Conservation (phyloP, 1,140 invertebrate species). For the Galleria mellonella region DNA sequence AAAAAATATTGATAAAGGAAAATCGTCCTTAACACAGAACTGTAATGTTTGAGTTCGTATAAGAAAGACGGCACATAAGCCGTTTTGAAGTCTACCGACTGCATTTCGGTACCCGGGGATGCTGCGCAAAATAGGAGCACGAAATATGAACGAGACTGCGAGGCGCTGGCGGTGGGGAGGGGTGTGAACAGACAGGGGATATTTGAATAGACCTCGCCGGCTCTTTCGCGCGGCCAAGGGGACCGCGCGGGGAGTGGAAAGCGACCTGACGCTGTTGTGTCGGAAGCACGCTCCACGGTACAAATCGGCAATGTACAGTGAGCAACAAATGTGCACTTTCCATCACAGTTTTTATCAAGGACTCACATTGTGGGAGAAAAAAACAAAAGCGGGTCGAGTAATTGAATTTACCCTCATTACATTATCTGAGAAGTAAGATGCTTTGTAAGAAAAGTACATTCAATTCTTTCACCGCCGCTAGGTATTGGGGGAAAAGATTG, state of each 20-base stretch:
- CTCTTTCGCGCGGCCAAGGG: constrained; percentile 42
- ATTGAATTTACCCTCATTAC: constrained; percentile 69
- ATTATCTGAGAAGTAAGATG: constrained; percentile 62
- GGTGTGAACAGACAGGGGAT: constrained; percentile 66
- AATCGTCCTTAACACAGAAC: constrained; percentile 10
- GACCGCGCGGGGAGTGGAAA: constrained; percentile 18
- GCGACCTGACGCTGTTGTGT: constrained; percentile 28
- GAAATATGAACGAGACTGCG: constrained; percentile 75
- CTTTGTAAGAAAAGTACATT: constrained; percentile 38
- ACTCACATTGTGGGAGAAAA: constrained; percentile 32
- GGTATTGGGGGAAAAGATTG: too few relatives aligned
- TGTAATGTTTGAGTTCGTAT: constrained; percentile 23
- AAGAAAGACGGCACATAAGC: constrained; percentile 13
- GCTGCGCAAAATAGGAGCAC: constrained; percentile 73
- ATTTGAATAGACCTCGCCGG: constrained; percentile 67
- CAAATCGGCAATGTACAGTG: constrained; percentile 62
- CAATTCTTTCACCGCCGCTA: constrained; percentile 23
- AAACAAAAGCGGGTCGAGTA: constrained; percentile 57
- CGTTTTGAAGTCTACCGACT: constrained; percentile 50
- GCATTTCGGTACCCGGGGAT: constrained; percentile 70
- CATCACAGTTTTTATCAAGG: constrained; percentile 58
- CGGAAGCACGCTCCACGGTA: constrained; percentile 45
- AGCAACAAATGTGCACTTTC: constrained; percentile 62
- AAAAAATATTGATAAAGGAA: background rate
- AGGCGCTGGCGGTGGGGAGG: constrained; percentile 63